A percentile compares a stretch with the other conserved stretches of the same genome.
Evolutionary conservation across 2,888 invertebrate species (phyloP).

Genomic region (Fragum whitleyi): DNA sequence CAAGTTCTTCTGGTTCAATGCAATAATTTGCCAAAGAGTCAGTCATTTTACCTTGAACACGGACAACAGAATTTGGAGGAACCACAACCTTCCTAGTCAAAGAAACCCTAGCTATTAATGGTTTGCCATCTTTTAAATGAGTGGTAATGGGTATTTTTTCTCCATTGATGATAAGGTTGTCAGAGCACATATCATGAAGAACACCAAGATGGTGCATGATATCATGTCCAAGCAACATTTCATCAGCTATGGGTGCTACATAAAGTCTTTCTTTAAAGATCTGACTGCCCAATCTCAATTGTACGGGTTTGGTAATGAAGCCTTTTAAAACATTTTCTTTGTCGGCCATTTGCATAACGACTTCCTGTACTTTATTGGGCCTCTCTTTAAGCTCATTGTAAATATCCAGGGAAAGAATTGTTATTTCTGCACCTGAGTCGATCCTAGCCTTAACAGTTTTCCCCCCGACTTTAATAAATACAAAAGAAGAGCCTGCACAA

Average conservation of each 20-base stretch:
- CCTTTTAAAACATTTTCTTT: too few species aligned
- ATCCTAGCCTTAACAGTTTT: conserved; percentile 30
- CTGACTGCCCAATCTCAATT: conserved; percentile 5
- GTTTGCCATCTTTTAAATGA: conserved; percentile 1
- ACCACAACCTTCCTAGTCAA: conserved; percentile 17
- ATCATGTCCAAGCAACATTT: conserved; percentile 42
- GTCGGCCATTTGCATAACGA: too few species aligned
- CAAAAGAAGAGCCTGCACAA: conserved; percentile 27
- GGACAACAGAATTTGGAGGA: conserved; percentile 34
- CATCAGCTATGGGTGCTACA: conserved; percentile 40
- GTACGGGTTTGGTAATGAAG: conserved; percentile 24
- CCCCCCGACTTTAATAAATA: conserved; percentile 20
- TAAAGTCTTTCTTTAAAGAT: conserved; percentile 28
- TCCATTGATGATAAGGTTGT: conserved; percentile 10
- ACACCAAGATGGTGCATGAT: conserved; percentile 29
- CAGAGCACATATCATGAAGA: conserved; percentile 17
- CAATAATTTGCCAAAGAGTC: conserved; percentile 7
- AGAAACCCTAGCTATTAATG: conserved; percentile 15
- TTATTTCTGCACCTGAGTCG: conserved; percentile 38
- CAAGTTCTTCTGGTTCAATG: conserved; percentile 19
- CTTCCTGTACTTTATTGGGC: conserved; percentile 19
- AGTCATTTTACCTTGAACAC: conserved; percentile 19
- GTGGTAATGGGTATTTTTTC: too few species aligned
- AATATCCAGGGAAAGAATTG: conserved; percentile 29
- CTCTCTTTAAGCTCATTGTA: conserved; percentile 29